A percentile compares a stretch with the other conserved stretches of the same genome.
Evolutionary conservation across 2,797 vertebrate genomes (phyloP).

Genomic region (Chloroceryle inda): DNA sequence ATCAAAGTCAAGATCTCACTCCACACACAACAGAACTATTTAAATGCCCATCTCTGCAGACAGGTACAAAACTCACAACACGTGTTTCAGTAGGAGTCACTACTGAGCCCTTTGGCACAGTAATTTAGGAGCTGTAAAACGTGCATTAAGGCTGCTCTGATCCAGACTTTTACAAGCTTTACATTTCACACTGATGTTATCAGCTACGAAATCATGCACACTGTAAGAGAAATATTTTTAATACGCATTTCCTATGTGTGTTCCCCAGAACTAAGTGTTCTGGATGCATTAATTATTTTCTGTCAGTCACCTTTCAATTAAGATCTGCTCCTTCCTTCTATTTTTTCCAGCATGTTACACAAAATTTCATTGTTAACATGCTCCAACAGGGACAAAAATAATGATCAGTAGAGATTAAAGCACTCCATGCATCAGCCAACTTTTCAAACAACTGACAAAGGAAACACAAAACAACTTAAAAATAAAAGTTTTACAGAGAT

Average conservation of each 20-base stretch:
- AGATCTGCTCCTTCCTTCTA: constrained; percentile 39
- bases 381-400: constrained; percentile 33
- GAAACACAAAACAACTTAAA: not conserved
- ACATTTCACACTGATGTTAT: constrained; percentile 67
- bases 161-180: constrained; percentile 62
- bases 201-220: constrained; percentile 46
- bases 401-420: constrained; percentile 41
- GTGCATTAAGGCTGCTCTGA: constrained; percentile 35
- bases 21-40: not conserved
- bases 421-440: not conserved
- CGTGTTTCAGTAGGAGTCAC: not conserved
- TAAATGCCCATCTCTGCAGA: not conserved
- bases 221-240: constrained; percentile 9
- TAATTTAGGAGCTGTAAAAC: constrained; percentile 44
- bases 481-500: not conserved
- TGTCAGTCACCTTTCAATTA: constrained; percentile 47
- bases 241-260: not conserved
- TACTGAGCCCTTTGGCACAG: not conserved
- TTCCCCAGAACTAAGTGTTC: constrained; percentile 21
- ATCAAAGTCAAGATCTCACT: not conserved
- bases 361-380: constrained; percentile 47
- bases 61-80: not conserved
- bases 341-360: constrained; percentile 46
- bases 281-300: constrained; percentile 35
- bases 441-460: constrained; percentile 18